A percentile compares a stretch with the other conserved stretches of the same genome.
Conservation (phyloP, 2,113 vertebrate genomes). For the Microtus pennsylvanicus region DNA sequence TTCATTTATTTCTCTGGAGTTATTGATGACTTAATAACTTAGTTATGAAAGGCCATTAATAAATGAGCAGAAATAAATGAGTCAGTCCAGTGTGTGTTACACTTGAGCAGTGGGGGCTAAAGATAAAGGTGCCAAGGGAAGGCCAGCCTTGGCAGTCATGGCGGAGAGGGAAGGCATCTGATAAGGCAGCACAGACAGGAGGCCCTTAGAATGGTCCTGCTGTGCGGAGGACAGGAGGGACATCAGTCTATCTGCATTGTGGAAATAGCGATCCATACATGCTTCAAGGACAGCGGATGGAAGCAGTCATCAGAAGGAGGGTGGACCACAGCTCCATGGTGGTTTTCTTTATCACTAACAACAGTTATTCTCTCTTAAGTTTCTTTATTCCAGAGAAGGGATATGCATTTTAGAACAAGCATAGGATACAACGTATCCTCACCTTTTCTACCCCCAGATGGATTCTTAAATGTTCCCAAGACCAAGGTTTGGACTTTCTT, state of each 20-base stretch:
- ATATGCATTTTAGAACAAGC: not conserved
- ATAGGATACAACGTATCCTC: not conserved
- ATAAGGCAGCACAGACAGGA: not conserved
- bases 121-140: constrained; percentile 64
- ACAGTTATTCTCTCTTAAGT: not conserved
- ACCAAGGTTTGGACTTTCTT: not conserved
- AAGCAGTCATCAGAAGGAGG: not conserved
- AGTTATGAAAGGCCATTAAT: constrained; percentile 76
- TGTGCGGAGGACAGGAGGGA: not conserved
- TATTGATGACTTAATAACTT: constrained; percentile 78
- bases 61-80: constrained; percentile 79
- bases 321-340: not conserved
- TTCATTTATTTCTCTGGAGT: constrained; percentile 73
- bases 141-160: constrained; percentile 27
- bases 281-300: not conserved
- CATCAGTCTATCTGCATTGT: not conserved
- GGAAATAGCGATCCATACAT: not conserved
- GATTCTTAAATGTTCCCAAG: not conserved
- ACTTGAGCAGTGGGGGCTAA: constrained; percentile 66
- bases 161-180: constrained; percentile 6
- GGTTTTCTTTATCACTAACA: constrained; percentile 38
- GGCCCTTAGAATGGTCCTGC: constrained; percentile 21
- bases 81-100: constrained; percentile 47
- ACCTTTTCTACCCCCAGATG: constrained; percentile 10
- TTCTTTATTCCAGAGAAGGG: not conserved